Conservation (phyloP, 2,888 invertebrate species). For the Leptopterna dolabrata region DNA sequence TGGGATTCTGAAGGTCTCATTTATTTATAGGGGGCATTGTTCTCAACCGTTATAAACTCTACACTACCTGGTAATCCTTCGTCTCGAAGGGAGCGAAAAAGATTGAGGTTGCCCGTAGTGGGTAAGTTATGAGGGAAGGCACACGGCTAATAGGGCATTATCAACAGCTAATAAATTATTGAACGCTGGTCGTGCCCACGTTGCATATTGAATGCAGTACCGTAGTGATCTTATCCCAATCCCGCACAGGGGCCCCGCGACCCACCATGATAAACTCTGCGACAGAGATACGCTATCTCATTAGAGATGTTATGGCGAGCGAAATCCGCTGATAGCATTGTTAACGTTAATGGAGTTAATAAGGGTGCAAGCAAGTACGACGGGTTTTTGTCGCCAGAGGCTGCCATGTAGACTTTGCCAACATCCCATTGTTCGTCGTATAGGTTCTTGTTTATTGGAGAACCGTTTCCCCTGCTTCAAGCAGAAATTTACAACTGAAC, state of each 20-base stretch:
- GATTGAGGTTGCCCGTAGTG: background rate
- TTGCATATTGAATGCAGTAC: background rate
- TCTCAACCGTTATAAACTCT: too few relatives aligned
- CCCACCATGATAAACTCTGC: background rate
- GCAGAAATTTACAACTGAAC: background rate
- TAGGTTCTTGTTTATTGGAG: background rate
- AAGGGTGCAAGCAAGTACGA: background rate
- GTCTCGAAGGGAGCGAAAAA: background rate
- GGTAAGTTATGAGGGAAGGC: background rate
- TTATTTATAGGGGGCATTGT: too few relatives aligned
- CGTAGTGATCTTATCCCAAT: background rate
- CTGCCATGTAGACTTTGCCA: background rate
- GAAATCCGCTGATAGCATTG: constrained; percentile 24
- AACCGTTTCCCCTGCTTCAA: background rate
- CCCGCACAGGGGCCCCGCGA: background rate
- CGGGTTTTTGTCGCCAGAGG: constrained; percentile 4
- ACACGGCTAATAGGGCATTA: constrained; percentile 3
- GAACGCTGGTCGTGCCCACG: constrained; percentile 10
- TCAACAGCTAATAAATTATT: constrained; percentile 6
- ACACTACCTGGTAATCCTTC: background rate
- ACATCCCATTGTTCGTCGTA: background rate
- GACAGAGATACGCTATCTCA: constrained; percentile 8
- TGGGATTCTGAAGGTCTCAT: too few relatives aligned
- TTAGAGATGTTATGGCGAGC: constrained; percentile 18
- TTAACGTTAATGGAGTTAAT: constrained; percentile 25